phyloP scores from a whole-genome alignment of 1,140 invertebrate genomes.

The Carcinoscorpius rotundicauda region DNA sequence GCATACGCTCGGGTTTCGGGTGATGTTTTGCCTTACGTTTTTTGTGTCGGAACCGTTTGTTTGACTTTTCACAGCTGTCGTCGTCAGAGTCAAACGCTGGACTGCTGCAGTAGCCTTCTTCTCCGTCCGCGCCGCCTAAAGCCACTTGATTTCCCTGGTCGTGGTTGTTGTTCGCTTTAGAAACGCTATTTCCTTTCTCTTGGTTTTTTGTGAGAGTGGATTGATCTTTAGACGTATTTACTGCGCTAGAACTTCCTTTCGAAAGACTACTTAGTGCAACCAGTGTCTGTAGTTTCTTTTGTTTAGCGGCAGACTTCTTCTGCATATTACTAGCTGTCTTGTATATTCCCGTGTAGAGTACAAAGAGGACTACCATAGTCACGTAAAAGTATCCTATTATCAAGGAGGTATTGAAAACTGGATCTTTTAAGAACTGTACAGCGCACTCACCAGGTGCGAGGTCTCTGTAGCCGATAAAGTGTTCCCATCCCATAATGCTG shows the following conservation, averaged over 20 bases:
- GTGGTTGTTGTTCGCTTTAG: background rate
- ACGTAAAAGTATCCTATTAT: conserved; percentile 98
- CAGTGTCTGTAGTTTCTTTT: conserved; percentile 86
- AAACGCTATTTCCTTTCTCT: background rate
- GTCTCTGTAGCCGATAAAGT: conserved; percentile 84
- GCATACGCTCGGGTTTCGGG: conserved; percentile 19
- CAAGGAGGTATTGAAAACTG: conserved; percentile 91
- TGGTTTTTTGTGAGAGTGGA: background rate
- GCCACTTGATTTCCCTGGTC: background rate
- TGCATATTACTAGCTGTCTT: conserved; percentile 97
- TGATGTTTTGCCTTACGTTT: conserved; percentile 1
- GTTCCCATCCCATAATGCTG: conserved; percentile 97
- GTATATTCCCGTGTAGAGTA: conserved; percentile 95
- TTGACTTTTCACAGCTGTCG: conserved; percentile 35
- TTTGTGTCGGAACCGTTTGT: conserved; percentile 4
- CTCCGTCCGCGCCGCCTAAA: conserved; percentile 18
- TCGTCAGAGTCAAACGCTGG: conserved; percentile 93
- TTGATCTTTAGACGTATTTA: background rate
- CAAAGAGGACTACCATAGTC: conserved; percentile 80
- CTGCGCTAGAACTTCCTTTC: conserved; percentile 30
- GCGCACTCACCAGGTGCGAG: conserved; percentile 78
- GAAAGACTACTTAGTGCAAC: conserved; percentile 69
- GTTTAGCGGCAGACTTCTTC: conserved; percentile 89
- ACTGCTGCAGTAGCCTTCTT: conserved; percentile 55
- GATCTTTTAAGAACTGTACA: conserved; percentile 95